Conservation (phyloP, 2,113 vertebrate species). For the Canis aureus region DNA sequence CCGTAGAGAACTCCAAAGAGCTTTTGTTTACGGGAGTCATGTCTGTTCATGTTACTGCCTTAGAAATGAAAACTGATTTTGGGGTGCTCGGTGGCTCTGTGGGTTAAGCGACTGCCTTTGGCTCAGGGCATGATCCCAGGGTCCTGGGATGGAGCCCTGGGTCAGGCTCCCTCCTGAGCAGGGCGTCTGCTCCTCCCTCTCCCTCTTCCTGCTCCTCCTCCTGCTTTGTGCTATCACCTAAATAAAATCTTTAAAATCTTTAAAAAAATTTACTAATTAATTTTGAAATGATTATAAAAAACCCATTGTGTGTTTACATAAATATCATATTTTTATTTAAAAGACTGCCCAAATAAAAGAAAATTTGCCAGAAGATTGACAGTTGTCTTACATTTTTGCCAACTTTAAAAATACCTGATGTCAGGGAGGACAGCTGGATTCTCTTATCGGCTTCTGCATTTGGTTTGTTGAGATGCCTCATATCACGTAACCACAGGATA, state of each 20-base stretch:
- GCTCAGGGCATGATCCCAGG: background rate
- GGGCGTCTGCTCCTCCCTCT: background rate
- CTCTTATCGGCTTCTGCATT: background rate
- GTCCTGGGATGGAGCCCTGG: background rate
- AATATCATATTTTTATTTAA: background rate
- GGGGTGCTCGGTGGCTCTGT: background rate
- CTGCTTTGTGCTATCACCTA: background rate
- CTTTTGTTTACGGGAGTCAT: background rate
- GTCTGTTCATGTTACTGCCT: background rate
- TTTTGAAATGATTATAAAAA: background rate
- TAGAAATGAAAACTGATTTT: background rate
- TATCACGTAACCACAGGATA: background rate
- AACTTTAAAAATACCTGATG: background rate
- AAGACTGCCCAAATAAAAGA: background rate
- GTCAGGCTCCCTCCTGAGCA: background rate
- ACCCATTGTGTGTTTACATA: background rate
- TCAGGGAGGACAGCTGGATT: background rate
- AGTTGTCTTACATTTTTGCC: background rate
- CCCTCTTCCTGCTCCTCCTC: background rate
- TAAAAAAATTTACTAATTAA: background rate
- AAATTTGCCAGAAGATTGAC: background rate
- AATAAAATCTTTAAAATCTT: background rate
- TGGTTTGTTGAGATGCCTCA: background rate
- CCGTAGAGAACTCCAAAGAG: background rate
- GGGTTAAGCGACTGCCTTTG: background rate